These are phyloP conservation scores for Cinclus mexicanus DNA, from an alignment of 2,113 vertebrate species.

Conservation along the genomic window DNA sequence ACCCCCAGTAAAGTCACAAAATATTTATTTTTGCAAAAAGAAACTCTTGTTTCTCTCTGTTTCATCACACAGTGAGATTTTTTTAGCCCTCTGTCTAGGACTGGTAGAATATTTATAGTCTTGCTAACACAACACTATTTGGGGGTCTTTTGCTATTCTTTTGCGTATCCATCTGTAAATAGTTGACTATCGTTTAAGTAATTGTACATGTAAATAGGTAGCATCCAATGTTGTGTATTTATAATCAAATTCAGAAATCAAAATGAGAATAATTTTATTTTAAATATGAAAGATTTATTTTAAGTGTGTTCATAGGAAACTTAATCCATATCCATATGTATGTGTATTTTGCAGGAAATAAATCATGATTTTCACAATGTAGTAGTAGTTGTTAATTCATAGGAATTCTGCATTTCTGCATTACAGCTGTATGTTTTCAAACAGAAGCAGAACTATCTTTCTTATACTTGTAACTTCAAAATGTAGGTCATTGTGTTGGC, in stretches of 20 bases:
- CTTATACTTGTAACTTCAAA: conserved; percentile 34
- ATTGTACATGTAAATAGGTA: neutral
- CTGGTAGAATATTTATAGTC: neutral
- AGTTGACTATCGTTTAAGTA: neutral
- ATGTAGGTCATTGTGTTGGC: conserved; percentile 52
- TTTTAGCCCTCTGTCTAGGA: neutral
- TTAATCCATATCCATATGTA: conserved; percentile 29
- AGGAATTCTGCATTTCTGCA: conserved; percentile 6
- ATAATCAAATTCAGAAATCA: neutral
- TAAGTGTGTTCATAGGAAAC: neutral
- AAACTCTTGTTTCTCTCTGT: neutral
- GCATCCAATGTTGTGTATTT: neutral
- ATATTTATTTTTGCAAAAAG: neutral
- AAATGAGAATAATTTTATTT: conserved; percentile 8
- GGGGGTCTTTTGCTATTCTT: neutral
- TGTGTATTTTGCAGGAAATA: neutral
- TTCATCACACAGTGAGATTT: neutral
- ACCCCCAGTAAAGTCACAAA: neutral
- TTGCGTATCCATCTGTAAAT: neutral
- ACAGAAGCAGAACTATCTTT: conserved; percentile 37
- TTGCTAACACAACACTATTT: neutral
- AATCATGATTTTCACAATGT: neutral
- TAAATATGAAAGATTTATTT: conserved; percentile 37
- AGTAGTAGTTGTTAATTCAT: neutral
- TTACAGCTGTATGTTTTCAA: neutral